Conservation (phyloP, 1,140 invertebrate species). For the Pachypsylla venusta region DNA sequence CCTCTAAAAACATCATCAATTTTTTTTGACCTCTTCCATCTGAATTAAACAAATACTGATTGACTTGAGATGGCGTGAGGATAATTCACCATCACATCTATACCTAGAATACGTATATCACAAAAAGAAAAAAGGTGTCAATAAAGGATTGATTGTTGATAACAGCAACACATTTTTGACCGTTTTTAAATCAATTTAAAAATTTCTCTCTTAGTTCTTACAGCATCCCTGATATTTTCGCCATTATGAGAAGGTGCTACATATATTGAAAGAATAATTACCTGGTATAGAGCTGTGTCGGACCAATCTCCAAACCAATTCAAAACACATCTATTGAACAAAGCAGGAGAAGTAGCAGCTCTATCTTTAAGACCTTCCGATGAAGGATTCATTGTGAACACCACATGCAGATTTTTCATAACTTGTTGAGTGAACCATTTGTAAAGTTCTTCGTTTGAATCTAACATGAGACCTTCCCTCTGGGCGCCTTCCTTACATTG, state of each 20-base stretch:
- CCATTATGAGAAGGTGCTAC: neutral
- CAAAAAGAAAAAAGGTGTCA: no score
- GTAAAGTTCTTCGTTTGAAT: conserved; percentile 96
- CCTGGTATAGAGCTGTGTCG: conserved; percentile 89
- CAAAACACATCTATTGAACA: conserved; percentile 98
- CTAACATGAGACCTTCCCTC: conserved; percentile 93
- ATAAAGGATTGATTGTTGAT: no score
- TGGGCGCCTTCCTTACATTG: conserved; percentile 99
- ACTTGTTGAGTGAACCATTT: conserved; percentile 98
- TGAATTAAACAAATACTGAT: no score
- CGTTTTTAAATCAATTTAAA: no score
- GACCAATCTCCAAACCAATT: conserved; percentile 99
- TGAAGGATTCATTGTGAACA: conserved; percentile 99
- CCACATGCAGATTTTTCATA: conserved; percentile 97
- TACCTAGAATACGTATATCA: no score
- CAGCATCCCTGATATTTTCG: no score
- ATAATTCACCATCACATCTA: no score
- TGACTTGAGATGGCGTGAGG: no score
- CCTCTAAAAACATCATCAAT: no score
- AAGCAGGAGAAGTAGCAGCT: conserved; percentile 93
- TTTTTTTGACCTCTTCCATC: no score
- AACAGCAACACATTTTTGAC: no score
- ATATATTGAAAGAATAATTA: conserved; percentile 28
- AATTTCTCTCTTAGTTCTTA: no score
- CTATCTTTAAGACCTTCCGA: conserved; percentile 95